phyloP scores from a whole-genome alignment of 2,888 invertebrate species.

The Dendrolimus houi region DNA sequence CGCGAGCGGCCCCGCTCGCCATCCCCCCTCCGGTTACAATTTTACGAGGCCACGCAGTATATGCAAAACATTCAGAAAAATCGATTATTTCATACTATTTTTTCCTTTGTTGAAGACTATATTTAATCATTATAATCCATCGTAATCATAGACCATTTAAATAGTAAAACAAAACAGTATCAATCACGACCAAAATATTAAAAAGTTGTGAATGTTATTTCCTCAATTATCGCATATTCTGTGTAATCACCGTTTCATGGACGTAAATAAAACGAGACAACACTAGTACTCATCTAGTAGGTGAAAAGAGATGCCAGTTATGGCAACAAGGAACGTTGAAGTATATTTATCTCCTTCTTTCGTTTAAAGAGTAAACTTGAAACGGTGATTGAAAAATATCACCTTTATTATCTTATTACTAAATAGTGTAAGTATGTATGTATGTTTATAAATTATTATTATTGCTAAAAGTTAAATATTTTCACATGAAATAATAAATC shows the following conservation, averaged over 20 bases:
- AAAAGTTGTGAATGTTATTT: slow-evolving; percentile 10
- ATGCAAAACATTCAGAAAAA: slow-evolving; percentile 44
- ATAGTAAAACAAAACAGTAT: background rate
- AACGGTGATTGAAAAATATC: background rate
- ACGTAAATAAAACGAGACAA: slow-evolving; percentile 63
- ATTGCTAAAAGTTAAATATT: no score
- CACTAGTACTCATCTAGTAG: slow-evolving; percentile 41
- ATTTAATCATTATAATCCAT: no score
- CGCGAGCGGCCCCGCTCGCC: slow-evolving; percentile 46
- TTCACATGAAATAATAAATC: no score
- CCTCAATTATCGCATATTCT: slow-evolving; percentile 41
- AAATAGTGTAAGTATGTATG: no score
- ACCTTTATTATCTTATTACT: background rate
- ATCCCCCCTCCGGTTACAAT: slow-evolving; percentile 53
- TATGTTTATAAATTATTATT: no score
- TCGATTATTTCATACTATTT: slow-evolving; percentile 16
- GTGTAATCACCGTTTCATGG: slow-evolving; percentile 48
- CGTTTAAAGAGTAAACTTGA: slow-evolving; percentile 2
- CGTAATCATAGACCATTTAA: no score
- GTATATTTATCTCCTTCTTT: slow-evolving; percentile 36
- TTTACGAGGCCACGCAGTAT: slow-evolving; percentile 69
- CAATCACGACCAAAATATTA: background rate
- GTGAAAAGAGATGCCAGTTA: slow-evolving; percentile 39
- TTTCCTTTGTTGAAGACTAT: background rate
- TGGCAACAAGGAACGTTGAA: slow-evolving; percentile 24